Evolutionary conservation across 37 sponge, comb jelly and placozoan genomes (phyloP).

Genomic region (Halisarca cf. caerulea): DNA sequence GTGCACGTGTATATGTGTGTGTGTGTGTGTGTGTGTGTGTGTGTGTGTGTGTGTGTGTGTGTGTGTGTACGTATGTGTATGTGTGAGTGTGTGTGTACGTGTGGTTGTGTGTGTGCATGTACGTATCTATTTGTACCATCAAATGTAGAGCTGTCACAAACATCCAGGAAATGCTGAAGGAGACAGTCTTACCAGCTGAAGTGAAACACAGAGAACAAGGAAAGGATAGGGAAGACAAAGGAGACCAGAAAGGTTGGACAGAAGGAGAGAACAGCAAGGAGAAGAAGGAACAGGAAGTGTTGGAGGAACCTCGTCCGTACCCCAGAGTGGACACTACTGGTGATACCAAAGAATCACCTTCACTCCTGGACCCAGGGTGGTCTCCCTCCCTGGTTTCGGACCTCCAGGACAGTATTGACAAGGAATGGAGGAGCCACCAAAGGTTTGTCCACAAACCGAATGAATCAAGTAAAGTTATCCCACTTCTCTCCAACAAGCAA

Average conservation of each 20-base stretch:
- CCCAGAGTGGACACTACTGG: too few species aligned
- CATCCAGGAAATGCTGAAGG: too few species aligned
- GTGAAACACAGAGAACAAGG: too few species aligned
- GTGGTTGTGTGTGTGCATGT: too few species aligned
- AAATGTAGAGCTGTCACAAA: too few species aligned
- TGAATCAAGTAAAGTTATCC: background rate
- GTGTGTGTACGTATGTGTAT: background rate
- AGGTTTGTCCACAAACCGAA: background rate
- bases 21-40: too few species aligned
- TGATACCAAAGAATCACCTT: background rate
- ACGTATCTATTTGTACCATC: background rate
- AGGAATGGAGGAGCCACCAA: background rate
- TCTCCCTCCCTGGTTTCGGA: background rate
- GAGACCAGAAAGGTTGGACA: too few species aligned
- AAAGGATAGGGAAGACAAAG: too few species aligned
- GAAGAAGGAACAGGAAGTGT: background rate
- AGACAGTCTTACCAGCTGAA: too few species aligned
- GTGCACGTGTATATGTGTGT: too few species aligned
- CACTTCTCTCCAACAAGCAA: background rate
- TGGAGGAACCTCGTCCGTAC: background rate
- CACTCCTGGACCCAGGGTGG: background rate
- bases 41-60: constrained; percentile 9
- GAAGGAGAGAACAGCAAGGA: background rate
- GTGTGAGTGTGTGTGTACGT: too few species aligned
- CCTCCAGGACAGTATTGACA: background rate